Evolutionary conservation across 1,140 invertebrate species (phyloP).

Genomic region (Temnothorax nylanderi): DNA sequence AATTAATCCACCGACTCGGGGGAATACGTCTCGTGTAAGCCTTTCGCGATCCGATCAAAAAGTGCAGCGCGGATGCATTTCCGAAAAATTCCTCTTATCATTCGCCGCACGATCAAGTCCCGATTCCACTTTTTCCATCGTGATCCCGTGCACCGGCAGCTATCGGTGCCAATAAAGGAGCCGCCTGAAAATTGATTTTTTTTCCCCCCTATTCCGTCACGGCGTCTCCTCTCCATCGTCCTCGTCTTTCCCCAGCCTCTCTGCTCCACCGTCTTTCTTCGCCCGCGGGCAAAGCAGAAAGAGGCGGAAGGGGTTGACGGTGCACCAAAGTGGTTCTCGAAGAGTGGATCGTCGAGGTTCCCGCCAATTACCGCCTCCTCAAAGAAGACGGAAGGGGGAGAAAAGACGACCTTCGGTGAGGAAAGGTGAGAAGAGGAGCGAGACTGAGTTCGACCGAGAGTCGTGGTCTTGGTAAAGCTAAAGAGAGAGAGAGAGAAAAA

Average conservation of each 20-base stretch:
- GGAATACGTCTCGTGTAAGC: neutral
- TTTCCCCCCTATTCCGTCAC: conserved; percentile 8
- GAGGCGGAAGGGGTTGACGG: conserved; percentile 13
- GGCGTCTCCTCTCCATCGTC: neutral
- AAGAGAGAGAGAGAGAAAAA: neutral
- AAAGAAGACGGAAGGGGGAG: conserved; percentile 14
- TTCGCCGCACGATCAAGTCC: neutral
- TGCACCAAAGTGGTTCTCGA: conserved; percentile 67
- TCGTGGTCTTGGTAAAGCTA: neutral
- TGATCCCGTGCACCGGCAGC: neutral
- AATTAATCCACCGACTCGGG: conserved; percentile 40
- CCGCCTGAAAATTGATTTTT: conserved; percentile 65
- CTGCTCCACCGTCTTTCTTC: neutral
- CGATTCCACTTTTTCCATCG: conserved; percentile 22
- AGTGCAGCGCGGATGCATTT: conserved; percentile 8
- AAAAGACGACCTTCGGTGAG: neutral
- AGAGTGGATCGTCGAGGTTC: conserved; percentile 59
- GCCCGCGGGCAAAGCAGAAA: conserved; percentile 17
- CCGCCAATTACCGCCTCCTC: conserved; percentile 64
- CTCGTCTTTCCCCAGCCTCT: neutral
- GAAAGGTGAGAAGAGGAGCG: neutral
- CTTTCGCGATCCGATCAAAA: conserved; percentile 8
- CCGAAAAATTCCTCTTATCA: conserved; percentile 31
- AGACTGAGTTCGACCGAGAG: neutral
- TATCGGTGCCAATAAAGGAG: conserved; percentile 31